Evolutionary conservation across 37 sponge, comb jelly and placozoan genomes (phyloP).

Genomic region (Aplysina aerophoba): DNA sequence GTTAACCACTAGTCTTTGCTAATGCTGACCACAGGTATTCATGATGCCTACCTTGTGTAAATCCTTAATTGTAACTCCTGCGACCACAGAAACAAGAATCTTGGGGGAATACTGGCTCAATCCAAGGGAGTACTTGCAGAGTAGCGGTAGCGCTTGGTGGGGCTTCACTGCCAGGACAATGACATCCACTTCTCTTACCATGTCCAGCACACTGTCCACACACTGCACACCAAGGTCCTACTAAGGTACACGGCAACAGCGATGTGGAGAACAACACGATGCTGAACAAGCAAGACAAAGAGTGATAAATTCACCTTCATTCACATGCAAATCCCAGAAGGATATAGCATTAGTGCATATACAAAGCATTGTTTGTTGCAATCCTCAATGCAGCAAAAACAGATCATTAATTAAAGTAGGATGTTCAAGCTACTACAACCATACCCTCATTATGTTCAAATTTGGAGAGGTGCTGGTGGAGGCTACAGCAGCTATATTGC

Average conservation of each 20-base stretch:
- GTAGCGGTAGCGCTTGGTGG: conserved; percentile 54
- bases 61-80: not conserved
- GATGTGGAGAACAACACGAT: not conserved
- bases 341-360: too few relatives aligned
- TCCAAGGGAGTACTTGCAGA: not conserved
- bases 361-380: too few relatives aligned
- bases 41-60: not conserved
- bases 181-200: conserved; percentile 65
- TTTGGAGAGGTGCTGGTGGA: conserved; percentile 46
- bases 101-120: not conserved
- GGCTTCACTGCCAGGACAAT: conserved; percentile 85
- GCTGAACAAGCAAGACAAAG: not conserved
- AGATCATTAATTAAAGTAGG: too few relatives aligned
- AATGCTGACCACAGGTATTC: too few relatives aligned
- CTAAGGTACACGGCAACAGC: not conserved
- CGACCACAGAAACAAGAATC: conserved; percentile 1
- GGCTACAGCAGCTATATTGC: conserved; percentile 51
- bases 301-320: too few relatives aligned
- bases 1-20: too few relatives aligned
- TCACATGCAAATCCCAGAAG: too few relatives aligned
- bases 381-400: too few relatives aligned
- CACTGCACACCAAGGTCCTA: conserved; percentile 72
- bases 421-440: not conserved
- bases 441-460: conserved; percentile 62
- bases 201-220: conserved; percentile 46